phyloP scores from a whole-genome alignment of 2,797 vertebrate genomes.

The Sebastes iracundus region DNA sequence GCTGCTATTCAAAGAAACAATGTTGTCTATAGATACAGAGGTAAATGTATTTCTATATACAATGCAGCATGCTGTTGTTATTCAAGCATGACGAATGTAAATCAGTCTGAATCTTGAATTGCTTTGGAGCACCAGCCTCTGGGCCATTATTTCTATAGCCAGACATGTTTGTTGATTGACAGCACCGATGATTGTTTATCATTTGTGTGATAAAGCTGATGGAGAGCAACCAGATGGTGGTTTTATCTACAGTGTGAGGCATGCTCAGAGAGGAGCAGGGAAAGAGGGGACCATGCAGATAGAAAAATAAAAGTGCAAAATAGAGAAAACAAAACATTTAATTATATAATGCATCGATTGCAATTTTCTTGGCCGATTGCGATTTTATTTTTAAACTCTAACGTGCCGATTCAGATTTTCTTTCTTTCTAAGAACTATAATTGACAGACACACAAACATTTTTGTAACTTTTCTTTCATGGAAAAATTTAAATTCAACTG shows the following conservation, averaged over 20 bases:
- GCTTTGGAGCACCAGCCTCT: neutral
- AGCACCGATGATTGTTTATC: slow-evolving; percentile 50
- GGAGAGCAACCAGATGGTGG: slow-evolving; percentile 40
- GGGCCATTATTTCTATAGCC: slow-evolving; percentile 1
- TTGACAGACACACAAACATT: no score
- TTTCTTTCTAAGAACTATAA: no score
- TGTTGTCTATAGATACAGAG: slow-evolving; percentile 16
- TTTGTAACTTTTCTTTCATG: no score
- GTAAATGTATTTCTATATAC: slow-evolving; percentile 35
- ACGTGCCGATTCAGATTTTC: no score
- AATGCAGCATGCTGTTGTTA: slow-evolving; percentile 22
- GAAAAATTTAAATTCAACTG: no score
- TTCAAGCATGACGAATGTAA: slow-evolving; percentile 16
- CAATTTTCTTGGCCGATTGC: neutral
- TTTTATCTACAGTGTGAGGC: slow-evolving; percentile 23
- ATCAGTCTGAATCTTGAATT: slow-evolving; percentile 14
- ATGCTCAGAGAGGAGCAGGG: neutral
- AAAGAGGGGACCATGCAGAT: neutral
- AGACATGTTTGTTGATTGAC: slow-evolving; percentile 46
- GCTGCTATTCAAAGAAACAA: slow-evolving; percentile 14
- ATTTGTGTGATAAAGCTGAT: slow-evolving; percentile 45
- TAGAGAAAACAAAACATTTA: neutral
- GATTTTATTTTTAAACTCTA: neutral
- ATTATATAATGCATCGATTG: neutral
- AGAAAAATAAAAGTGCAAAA: neutral